These are phyloP conservation scores for Dipodomys merriami DNA, from an alignment of 2,113 vertebrate genomes.

Conservation along the genomic window DNA sequence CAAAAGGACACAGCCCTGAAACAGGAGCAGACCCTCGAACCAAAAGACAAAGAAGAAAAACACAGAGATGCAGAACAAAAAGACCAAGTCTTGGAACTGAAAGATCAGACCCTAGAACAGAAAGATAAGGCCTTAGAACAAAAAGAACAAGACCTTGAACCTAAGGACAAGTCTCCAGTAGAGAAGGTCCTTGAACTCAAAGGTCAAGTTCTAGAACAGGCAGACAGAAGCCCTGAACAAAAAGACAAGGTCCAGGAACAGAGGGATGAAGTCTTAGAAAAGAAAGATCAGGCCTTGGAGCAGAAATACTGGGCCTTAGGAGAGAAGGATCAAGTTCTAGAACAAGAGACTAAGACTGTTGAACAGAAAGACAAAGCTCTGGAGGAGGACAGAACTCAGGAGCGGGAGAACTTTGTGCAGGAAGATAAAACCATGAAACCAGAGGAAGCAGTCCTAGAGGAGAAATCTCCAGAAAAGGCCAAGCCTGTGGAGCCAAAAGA, in stretches of 20 bases:
- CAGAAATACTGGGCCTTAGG: conserved; percentile 56
- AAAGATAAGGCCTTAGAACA: conserved; percentile 22
- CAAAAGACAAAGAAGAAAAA: background rate
- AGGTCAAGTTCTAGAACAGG: conserved; percentile 1
- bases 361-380: conserved; percentile 42
- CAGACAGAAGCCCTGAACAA: background rate
- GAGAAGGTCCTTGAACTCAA: conserved; percentile 67
- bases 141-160: background rate
- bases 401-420: background rate
- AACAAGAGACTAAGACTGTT: conserved; percentile 14
- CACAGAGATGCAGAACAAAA: background rate
- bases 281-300: conserved; percentile 39
- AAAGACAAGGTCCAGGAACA: conserved; percentile 2
- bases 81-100: conserved; percentile 3
- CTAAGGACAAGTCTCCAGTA: background rate
- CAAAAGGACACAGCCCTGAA: background rate
- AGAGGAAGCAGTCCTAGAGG: conserved; percentile 60
- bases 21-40: background rate
- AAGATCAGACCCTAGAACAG: background rate
- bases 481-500: conserved; percentile 41
- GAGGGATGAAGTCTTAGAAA: conserved; percentile 25
- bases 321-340: conserved; percentile 38
- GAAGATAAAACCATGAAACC: conserved; percentile 51
- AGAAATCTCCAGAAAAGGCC: conserved; percentile 79
- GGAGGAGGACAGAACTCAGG: conserved; percentile 17